phyloP scores from a whole-genome alignment of 2,113 vertebrate species.

The Colius striatus region DNA sequence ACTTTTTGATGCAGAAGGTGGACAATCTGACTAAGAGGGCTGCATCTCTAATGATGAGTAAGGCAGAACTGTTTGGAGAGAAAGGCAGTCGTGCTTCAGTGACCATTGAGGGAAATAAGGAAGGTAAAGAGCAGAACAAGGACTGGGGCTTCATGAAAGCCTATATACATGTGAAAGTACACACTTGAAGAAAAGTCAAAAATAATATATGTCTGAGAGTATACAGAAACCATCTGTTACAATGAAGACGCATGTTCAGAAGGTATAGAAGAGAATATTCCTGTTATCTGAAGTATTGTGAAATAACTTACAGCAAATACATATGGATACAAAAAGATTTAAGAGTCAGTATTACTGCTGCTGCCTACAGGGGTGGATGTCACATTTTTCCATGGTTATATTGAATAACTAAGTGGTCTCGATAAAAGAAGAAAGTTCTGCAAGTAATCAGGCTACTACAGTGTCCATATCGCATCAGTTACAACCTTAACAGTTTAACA shows the following conservation, averaged over 20 bases:
- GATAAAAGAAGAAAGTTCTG: background rate
- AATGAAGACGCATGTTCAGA: background rate
- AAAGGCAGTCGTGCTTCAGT: background rate
- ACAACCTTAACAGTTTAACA: background rate
- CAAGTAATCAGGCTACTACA: background rate
- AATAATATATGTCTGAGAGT: background rate
- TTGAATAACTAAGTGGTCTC: background rate
- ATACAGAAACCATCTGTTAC: background rate
- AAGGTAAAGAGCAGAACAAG: background rate
- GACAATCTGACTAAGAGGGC: background rate
- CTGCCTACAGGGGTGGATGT: background rate
- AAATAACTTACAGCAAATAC: background rate
- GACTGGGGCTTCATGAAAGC: background rate
- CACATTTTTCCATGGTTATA: background rate
- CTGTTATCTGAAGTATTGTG: background rate
- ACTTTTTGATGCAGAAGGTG: background rate
- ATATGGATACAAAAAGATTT: background rate
- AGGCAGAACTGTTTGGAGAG: background rate
- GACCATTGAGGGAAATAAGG: background rate
- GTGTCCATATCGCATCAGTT: background rate
- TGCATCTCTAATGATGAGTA: background rate
- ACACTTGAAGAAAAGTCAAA: background rate
- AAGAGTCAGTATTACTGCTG: background rate
- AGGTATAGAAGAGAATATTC: background rate
- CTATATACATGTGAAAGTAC: background rate